Conservation (phyloP, 1,140 invertebrate genomes). For the Temnothorax longispinosus region DNA sequence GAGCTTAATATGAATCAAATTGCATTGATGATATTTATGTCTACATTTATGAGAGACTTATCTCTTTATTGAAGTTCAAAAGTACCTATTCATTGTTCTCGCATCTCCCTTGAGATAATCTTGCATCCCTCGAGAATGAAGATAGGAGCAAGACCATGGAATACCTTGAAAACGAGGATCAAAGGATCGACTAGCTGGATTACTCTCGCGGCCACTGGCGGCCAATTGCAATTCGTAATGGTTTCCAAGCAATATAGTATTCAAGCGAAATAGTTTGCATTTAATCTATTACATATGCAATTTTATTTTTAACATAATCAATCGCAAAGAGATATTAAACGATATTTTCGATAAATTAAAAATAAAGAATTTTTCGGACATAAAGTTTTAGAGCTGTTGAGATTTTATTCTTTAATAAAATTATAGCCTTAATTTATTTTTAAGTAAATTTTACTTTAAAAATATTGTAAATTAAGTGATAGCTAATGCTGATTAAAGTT, state of each 20-base stretch:
- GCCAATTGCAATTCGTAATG: not conserved
- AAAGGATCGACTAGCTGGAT: not conserved
- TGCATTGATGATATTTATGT: not conserved
- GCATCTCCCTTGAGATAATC: not conserved
- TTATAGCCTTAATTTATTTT: not conserved
- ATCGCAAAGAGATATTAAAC: not conserved
- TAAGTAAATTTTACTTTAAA: not conserved
- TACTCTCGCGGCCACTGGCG: not conserved
- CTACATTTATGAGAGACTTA: not conserved
- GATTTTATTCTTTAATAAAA: not conserved
- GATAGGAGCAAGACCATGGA: not conserved
- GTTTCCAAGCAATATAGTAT: not conserved
- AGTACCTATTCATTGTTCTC: not conserved
- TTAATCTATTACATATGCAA: not conserved
- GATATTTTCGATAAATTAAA: not conserved
- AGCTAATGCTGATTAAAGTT: not conserved
- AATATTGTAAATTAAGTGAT: not conserved
- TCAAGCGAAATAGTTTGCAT: not conserved
- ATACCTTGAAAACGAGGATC: not conserved
- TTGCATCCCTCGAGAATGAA: not conserved
- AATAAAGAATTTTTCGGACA: not conserved
- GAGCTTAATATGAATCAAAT: not conserved
- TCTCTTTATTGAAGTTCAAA: constrained; percentile 1
- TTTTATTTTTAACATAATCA: not conserved
- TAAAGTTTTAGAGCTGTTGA: not conserved